Evolutionary conservation across 2,888 invertebrate species (phyloP).

Genomic region (Halocaridina rubra): DNA sequence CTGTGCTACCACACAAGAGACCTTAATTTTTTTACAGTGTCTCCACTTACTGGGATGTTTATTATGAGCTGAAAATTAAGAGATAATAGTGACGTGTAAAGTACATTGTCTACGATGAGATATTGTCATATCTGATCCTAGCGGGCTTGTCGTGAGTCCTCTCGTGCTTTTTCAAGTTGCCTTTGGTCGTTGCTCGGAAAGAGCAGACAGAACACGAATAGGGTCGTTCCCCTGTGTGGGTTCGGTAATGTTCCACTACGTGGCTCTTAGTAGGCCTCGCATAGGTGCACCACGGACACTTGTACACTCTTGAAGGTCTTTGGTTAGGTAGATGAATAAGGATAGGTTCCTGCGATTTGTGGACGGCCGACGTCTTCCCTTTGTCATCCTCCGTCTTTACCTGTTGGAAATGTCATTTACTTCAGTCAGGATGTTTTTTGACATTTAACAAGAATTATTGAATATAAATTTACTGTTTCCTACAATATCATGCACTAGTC

Average conservation of each 20-base stretch:
- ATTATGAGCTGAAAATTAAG: too few relatives aligned
- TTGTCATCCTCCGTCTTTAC: neutral
- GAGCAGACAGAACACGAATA: constrained; percentile 36
- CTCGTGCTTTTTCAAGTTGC: constrained; percentile 5
- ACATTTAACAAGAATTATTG: neutral
- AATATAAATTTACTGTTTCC: too few relatives aligned
- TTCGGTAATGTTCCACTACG: constrained; percentile 43
- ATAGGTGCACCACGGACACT: neutral
- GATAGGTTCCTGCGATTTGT: neutral
- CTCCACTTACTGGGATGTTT: too few relatives aligned
- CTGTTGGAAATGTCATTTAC: neutral
- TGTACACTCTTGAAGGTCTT: neutral
- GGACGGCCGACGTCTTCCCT: neutral
- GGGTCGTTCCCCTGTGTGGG: constrained; percentile 41
- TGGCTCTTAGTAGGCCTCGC: neutral
- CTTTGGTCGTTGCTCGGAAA: constrained; percentile 5
- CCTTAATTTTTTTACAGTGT: too few relatives aligned
- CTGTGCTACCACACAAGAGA: too few relatives aligned
- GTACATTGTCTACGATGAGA: too few relatives aligned
- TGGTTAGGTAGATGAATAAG: neutral
- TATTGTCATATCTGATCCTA: too few relatives aligned
- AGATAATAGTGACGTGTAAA: too few relatives aligned
- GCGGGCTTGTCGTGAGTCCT: constrained; percentile 19
- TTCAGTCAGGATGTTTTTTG: too few relatives aligned
- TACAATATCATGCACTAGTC: too few relatives aligned